These are phyloP conservation scores for Chelonus formosanus DNA, from an alignment of 2,888 invertebrate species.

Conservation along the genomic window DNA sequence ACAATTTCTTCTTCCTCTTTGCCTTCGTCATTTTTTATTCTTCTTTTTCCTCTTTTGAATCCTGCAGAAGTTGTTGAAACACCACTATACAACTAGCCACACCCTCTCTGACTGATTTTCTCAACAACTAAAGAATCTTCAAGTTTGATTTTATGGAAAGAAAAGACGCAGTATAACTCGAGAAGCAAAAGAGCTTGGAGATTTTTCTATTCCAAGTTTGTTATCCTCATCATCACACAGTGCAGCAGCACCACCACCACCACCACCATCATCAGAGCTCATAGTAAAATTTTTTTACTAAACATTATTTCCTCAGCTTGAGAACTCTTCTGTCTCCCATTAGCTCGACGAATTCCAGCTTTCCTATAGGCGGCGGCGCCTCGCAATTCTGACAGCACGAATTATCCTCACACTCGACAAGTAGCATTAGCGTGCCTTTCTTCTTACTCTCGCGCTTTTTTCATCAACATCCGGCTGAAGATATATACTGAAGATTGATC, in stretches of 20 bases:
- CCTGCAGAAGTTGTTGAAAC: slow-evolving; percentile 10
- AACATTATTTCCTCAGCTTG: slow-evolving; percentile 1
- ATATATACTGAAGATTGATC: slow-evolving; percentile 15
- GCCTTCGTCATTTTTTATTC: slow-evolving; percentile 10
- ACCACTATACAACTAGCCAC: slow-evolving; percentile 1
- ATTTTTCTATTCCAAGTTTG: too few relatives aligned
- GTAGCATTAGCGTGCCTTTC: slow-evolving; percentile 29
- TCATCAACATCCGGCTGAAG: background rate
- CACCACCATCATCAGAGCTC: too few relatives aligned
- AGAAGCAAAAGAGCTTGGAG: too few relatives aligned
- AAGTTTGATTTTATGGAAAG: too few relatives aligned
- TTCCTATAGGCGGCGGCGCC: slow-evolving; percentile 9
- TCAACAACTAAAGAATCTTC: background rate
- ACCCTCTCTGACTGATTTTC: background rate
- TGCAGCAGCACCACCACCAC: too few relatives aligned
- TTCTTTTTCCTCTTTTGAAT: slow-evolving; percentile 21
- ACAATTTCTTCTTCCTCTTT: slow-evolving; percentile 32
- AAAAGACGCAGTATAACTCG: background rate
- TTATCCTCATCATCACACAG: too few relatives aligned
- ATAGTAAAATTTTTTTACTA: too few relatives aligned
- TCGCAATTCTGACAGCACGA: slow-evolving; percentile 1
- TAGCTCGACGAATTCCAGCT: slow-evolving; percentile 22
- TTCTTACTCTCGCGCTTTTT: slow-evolving; percentile 16
- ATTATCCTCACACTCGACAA: slow-evolving; percentile 33
- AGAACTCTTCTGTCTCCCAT: slow-evolving; percentile 22